A percentile compares a stretch with the other conserved stretches of the same genome.
phyloP scores from a whole-genome alignment of 2,113 vertebrate species.

The Rhynchopsitta pachyrhyncha region DNA sequence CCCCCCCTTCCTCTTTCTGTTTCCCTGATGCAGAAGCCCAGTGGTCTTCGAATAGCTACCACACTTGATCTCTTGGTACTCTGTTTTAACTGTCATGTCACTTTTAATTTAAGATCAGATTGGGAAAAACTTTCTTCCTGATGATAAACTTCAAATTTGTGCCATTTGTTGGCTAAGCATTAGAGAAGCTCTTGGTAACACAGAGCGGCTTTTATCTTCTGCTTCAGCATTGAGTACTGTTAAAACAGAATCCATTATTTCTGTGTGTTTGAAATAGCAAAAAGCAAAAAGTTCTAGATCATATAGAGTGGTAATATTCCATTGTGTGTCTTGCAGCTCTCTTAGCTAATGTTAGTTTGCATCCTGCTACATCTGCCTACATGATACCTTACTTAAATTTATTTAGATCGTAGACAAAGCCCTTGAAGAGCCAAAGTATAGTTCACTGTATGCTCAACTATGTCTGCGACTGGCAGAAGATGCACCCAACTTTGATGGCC shows the following conservation, averaged over 20 bases:
- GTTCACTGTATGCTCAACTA: slow-evolving; percentile 99
- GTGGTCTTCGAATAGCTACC: not conserved
- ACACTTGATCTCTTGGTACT: not conserved
- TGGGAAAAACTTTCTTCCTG: accelerated
- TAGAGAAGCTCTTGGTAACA: not conserved
- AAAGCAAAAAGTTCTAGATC: accelerated
- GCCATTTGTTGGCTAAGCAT: not conserved
- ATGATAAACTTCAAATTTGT: not conserved
- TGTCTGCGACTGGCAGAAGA: slow-evolving; percentile 99
- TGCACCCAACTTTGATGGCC: slow-evolving; percentile 99
- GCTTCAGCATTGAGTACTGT: not conserved
- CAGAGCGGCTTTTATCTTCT: accelerated
- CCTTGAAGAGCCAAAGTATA: slow-evolving; percentile 99
- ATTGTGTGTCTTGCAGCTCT: not conserved
- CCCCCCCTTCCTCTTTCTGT: accelerated
- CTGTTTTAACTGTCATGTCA: not conserved
- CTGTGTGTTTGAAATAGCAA: not conserved
- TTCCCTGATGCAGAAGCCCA: not conserved
- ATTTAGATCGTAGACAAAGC: slow-evolving; percentile 99
- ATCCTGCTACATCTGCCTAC: accelerated
- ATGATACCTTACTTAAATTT: not conserved
- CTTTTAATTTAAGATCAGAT: too few relatives aligned
- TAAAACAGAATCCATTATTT: not conserved
- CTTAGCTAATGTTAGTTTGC: not conserved
- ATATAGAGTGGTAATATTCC: accelerated